phyloP scores from a whole-genome alignment of 2,113 vertebrate genomes.

The Conger conger region DNA sequence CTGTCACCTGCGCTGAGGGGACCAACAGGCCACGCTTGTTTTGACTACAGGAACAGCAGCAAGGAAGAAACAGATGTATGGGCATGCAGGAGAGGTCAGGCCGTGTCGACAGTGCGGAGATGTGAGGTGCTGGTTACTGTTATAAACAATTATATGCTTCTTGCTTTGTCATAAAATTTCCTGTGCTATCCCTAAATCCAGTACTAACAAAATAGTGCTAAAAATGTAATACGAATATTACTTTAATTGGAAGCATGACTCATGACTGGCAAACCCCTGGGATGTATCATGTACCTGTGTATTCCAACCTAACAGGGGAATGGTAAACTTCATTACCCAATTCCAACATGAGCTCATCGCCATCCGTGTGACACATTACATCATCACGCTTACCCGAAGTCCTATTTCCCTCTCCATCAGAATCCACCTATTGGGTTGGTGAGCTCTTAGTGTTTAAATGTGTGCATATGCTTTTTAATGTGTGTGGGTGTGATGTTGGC shows the following conservation, averaged over 20 bases:
- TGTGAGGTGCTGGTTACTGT: background rate
- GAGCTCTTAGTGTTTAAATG: conserved; percentile 24
- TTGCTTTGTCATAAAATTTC: too few relatives aligned
- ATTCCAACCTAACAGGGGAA: too few relatives aligned
- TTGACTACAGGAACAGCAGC: background rate
- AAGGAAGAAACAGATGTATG: background rate
- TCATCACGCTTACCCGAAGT: background rate
- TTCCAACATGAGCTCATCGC: conserved; percentile 45
- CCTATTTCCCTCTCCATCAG: background rate
- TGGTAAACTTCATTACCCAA: conserved; percentile 34
- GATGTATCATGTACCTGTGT: too few relatives aligned
- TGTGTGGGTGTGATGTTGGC: background rate
- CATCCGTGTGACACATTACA: conserved; percentile 37
- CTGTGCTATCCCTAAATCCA: too few relatives aligned
- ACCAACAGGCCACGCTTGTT: background rate
- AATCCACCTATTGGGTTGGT: background rate
- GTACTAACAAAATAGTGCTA: too few relatives aligned
- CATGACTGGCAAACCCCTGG: too few relatives aligned
- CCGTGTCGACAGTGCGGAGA: background rate
- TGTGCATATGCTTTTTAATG: background rate
- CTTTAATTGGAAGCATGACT: too few relatives aligned
- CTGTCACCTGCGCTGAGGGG: background rate
- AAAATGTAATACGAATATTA: too few relatives aligned
- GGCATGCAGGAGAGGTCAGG: background rate
- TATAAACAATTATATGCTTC: too few relatives aligned